phyloP scores from a whole-genome alignment of 2,797 vertebrate species.

The Hyperoplus immaculatus region DNA sequence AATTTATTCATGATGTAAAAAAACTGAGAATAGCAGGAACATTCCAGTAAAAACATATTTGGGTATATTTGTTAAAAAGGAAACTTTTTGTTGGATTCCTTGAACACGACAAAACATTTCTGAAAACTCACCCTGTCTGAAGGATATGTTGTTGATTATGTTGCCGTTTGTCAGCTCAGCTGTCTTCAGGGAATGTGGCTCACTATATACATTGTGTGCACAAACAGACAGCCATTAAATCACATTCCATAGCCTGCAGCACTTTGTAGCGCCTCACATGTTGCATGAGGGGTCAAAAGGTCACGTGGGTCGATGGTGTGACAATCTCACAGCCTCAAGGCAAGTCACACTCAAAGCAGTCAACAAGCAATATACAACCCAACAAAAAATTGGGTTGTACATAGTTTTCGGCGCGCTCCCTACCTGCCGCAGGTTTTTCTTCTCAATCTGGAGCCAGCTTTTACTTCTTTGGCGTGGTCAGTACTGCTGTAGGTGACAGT shows the following conservation, averaged over 20 bases:
- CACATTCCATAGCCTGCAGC: slow-evolving; percentile 27
- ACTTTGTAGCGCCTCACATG: slow-evolving; percentile 7
- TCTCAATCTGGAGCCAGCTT: slow-evolving; percentile 32
- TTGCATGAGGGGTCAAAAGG: slow-evolving; percentile 27
- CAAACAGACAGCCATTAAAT: slow-evolving; percentile 51
- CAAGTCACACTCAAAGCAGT: slow-evolving; percentile 3
- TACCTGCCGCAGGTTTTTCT: slow-evolving; percentile 69
- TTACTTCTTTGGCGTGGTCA: slow-evolving; percentile 16
- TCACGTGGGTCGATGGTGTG: slow-evolving; percentile 25
- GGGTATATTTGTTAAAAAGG: not conserved
- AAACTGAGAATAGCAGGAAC: not conserved
- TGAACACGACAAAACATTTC: not conserved
- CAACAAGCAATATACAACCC: not conserved
- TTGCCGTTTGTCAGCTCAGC: slow-evolving; percentile 65
- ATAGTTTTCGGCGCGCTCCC: not conserved
- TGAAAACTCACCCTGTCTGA: slow-evolving; percentile 80
- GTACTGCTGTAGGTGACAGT: not conserved
- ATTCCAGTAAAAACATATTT: not conserved
- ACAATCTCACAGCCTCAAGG: not conserved
- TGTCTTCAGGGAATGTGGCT: slow-evolving; percentile 55
- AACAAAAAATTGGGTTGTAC: not conserved
- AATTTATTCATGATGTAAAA: not conserved
- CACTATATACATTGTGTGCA: slow-evolving; percentile 77
- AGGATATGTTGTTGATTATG: slow-evolving; percentile 45
- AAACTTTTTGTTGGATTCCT: not conserved